Evolutionary conservation across 2,797 vertebrate genomes (phyloP).

Genomic region (Chromis chromis): DNA sequence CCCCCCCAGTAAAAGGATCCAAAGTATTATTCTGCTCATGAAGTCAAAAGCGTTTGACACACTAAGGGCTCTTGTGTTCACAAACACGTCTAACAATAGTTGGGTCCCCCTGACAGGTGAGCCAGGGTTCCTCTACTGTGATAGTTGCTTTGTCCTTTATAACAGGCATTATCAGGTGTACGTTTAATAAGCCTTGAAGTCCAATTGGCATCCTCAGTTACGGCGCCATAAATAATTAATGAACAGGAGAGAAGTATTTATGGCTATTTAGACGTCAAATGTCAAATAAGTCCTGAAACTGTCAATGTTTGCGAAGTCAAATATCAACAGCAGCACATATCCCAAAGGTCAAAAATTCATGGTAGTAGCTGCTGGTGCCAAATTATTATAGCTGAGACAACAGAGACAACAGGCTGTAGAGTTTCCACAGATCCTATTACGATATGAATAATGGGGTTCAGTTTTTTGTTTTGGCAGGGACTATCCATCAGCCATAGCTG

Average conservation of each 20-base stretch:
- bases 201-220: slow-evolving; percentile 77
- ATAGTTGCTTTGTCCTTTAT: slow-evolving; percentile 62
- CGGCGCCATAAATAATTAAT: slow-evolving; percentile 79
- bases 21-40: slow-evolving; percentile 14
- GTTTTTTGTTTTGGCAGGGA: slow-evolving; percentile 79
- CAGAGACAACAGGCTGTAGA: slow-evolving; percentile 48
- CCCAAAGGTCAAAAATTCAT: slow-evolving; percentile 45
- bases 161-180: slow-evolving; percentile 77
- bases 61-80: slow-evolving; percentile 36
- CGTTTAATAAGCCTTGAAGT: slow-evolving; percentile 80
- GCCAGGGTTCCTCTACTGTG: slow-evolving; percentile 65
- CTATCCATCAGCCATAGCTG: slow-evolving; percentile 73
- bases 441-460: slow-evolving; percentile 73
- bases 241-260: slow-evolving; percentile 50
- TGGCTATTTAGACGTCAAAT: slow-evolving; percentile 58
- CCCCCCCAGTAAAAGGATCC: not conserved
- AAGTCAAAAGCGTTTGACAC: slow-evolving; percentile 20
- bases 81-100: slow-evolving; percentile 57
- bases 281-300: slow-evolving; percentile 49
- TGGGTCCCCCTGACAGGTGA: slow-evolving; percentile 70
- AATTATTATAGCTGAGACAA: slow-evolving; percentile 63
- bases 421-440: slow-evolving; percentile 79
- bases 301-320: slow-evolving; percentile 45
- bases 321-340: slow-evolving; percentile 40
- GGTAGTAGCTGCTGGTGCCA: slow-evolving; percentile 39